These are phyloP conservation scores for Acomys russatus DNA, from an alignment of 2,797 vertebrate species.

Conservation along the genomic window DNA sequence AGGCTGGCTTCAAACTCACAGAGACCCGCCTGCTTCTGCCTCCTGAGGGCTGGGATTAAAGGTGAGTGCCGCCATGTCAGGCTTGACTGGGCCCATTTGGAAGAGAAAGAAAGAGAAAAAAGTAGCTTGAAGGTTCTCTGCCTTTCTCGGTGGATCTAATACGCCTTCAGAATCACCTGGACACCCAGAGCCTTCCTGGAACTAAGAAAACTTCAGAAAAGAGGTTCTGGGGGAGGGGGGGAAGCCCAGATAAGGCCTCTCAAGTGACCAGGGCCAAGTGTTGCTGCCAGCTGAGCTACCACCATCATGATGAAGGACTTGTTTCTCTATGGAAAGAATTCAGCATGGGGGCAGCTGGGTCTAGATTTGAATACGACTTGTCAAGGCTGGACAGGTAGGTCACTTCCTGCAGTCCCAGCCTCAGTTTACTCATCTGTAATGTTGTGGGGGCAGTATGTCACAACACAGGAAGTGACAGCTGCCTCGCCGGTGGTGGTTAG, in stretches of 20 bases:
- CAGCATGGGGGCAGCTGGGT: background rate
- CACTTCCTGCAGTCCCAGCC: background rate
- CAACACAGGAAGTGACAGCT: background rate
- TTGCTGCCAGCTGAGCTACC: background rate
- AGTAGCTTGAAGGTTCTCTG: background rate
- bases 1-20: too few relatives aligned
- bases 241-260: background rate
- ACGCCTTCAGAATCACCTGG: background rate
- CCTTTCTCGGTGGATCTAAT: background rate
- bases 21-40: too few relatives aligned
- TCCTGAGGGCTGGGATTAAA: too few relatives aligned
- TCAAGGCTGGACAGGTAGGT: background rate
- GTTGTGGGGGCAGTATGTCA: background rate
- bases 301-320: background rate
- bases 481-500: background rate
- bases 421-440: background rate
- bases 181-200: background rate
- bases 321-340: background rate
- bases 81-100: conserved; percentile 35
- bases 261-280: background rate
- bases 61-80: too few relatives aligned
- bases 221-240: background rate
- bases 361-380: background rate
- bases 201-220: conserved; percentile 28
- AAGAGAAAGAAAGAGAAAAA: background rate